Base-by-base conservation (phyloP, 1,140 invertebrate species). In the Lasioglossum baleicum region DNA sequence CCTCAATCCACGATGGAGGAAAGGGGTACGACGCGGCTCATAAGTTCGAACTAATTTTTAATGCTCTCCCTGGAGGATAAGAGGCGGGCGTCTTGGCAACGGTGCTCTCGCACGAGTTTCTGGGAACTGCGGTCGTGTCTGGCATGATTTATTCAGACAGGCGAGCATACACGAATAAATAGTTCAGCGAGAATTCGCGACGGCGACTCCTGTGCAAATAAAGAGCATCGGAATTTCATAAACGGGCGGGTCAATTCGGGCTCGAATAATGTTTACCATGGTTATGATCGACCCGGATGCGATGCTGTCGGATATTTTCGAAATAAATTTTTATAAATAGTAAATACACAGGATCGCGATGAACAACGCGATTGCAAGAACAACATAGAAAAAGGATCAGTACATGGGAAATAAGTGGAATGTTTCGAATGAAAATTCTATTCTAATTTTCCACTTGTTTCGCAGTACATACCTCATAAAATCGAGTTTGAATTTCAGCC, bases 21-120 rank as follows among this genome's bases (percentile, higher is more conserved):
- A 51, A 1, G 42, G 42, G 17, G 64, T 63, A 72, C 64, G 17
- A 51, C 65, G 69, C 58, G 67, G 77, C 72, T 75, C 82, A 53
- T 75, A 72, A 83, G 78, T 84, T 79, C 35, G 42, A 73, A 85
- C 77, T 84, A 85, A 84, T 83, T 85, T 83, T 81, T 85, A 83
- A 85, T 85, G 76, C 40, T 20, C 58, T 73, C 72, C 63, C 76
- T 63, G 56, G 76, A 83, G 83, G 58, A 60, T n/a, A 22, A 60
- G 31, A 7, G 15, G 31, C n/a, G 10, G 53, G 44, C 15, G 60
- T 42, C 48, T 78, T 64, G 56, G 61, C 61, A 67, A 48, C 80
- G 80, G 60, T 13, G 68, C n/a, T 22, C 20, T 44, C 26, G 42
- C 63, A 63, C 63, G 63, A 61, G 44, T 75, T 70, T 53, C 56